Conservation (phyloP, 2,888 invertebrate species). For the Nemapogon koenigi region DNA sequence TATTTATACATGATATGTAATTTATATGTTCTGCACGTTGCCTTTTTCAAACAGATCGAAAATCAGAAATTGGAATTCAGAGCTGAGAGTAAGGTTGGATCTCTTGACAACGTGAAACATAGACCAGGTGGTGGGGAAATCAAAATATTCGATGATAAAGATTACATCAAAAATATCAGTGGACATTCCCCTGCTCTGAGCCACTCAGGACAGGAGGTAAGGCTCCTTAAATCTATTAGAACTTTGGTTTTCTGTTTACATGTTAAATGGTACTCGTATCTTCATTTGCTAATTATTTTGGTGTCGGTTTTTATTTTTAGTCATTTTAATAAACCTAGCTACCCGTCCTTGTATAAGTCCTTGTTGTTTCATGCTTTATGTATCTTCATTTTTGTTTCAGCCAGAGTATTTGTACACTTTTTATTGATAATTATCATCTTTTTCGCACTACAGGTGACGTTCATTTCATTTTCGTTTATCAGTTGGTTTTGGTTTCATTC, state of each 20-base stretch:
- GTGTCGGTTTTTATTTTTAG: neutral
- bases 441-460: slow-evolving; percentile 4
- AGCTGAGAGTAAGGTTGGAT: slow-evolving; percentile 91
- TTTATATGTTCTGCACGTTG: slow-evolving; percentile 30
- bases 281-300: slow-evolving; percentile 2
- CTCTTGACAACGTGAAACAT: slow-evolving; percentile 89
- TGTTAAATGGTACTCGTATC: slow-evolving; percentile 41
- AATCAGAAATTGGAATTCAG: slow-evolving; percentile 91
- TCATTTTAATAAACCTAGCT: neutral
- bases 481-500: neutral
- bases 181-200: slow-evolving; percentile 45
- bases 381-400: slow-evolving; percentile 48
- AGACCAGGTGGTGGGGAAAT: slow-evolving; percentile 92
- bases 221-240: too few relatives aligned
- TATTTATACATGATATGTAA: slow-evolving; percentile 29
- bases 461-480: neutral
- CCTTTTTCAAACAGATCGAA: slow-evolving; percentile 75
- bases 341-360: neutral
- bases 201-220: slow-evolving; percentile 59
- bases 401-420: slow-evolving; percentile 57
- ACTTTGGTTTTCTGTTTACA: slow-evolving; percentile 20
- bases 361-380: neutral
- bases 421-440: slow-evolving; percentile 37
- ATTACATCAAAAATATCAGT: slow-evolving; percentile 82
- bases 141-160: slow-evolving; percentile 93